Evolutionary conservation across 2,888 invertebrate species (phyloP).

Genomic region (Ectemnius lituratus): DNA sequence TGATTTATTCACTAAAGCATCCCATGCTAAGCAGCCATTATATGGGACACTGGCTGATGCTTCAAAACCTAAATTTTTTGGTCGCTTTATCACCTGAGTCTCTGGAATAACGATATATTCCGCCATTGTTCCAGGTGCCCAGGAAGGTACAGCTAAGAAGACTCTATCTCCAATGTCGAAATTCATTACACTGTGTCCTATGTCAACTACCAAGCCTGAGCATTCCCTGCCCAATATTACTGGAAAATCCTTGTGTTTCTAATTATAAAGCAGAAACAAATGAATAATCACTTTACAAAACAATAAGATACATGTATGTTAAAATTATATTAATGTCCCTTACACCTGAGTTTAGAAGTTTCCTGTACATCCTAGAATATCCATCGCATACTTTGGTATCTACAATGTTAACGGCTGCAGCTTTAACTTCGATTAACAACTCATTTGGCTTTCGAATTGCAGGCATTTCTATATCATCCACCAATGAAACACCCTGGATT

Average conservation of each 20-base stretch:
- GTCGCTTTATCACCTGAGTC: conserved; percentile 79
- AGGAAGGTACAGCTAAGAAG: conserved; percentile 81
- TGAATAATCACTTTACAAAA: background rate
- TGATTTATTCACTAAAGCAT: conserved; percentile 78
- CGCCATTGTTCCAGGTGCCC: conserved; percentile 81
- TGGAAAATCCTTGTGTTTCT: conserved; percentile 78
- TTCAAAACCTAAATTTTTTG: conserved; percentile 81
- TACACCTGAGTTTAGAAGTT: conserved; percentile 74
- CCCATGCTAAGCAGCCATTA: conserved; percentile 81
- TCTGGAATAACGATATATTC: conserved; percentile 81
- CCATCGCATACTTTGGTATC: conserved; percentile 82
- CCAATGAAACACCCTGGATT: conserved; percentile 79
- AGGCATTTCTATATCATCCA: conserved; percentile 80
- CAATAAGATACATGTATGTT: background rate
- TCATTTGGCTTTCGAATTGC: conserved; percentile 79
- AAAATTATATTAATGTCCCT: conserved; percentile 43
- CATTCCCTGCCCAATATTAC: conserved; percentile 83
- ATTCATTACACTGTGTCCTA: conserved; percentile 80
- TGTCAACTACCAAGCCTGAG: conserved; percentile 81
- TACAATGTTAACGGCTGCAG: conserved; percentile 81
- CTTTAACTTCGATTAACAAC: conserved; percentile 82
- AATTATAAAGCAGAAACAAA: conserved; percentile 33
- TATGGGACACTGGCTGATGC: conserved; percentile 82
- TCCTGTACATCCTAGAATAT: conserved; percentile 79
- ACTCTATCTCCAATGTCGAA: conserved; percentile 83